Conservation (phyloP, 2,888 invertebrate genomes). For the Protodeltote pygarga region DNA sequence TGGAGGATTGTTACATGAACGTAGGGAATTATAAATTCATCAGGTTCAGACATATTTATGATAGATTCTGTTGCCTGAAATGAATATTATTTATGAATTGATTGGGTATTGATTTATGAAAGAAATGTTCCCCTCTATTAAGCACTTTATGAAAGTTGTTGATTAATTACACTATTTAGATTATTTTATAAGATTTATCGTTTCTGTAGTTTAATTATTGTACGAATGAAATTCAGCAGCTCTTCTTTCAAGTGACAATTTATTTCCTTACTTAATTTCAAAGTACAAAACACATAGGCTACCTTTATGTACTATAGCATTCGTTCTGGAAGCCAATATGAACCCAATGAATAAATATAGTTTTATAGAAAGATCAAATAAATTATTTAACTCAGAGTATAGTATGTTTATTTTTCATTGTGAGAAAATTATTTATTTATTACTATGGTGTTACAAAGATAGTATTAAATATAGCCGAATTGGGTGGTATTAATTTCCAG, state of each 20-base stretch:
- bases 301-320: constrained; percentile 65
- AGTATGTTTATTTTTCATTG: constrained; percentile 74
- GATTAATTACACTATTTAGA: constrained; percentile 70
- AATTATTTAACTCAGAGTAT: constrained; percentile 77
- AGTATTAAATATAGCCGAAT: constrained; percentile 70
- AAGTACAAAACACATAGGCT: constrained; percentile 83
- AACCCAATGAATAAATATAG: constrained; percentile 64
- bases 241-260: constrained; percentile 65
- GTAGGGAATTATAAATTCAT: constrained; percentile 42
- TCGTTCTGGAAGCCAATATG: constrained; percentile 70
- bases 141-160: constrained; percentile 71
- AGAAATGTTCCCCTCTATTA: constrained; percentile 61
- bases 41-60: constrained; percentile 44
- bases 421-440: constrained; percentile 79
- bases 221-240: constrained; percentile 77
- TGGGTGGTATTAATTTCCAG: constrained; percentile 66
- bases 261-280: constrained; percentile 76
- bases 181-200: constrained; percentile 68
- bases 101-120: constrained; percentile 53
- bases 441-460: constrained; percentile 64
- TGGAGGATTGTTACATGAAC: constrained; percentile 52
- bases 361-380: constrained; percentile 74
- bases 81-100: constrained; percentile 64
- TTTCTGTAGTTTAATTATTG: constrained; percentile 76
- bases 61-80: constrained; percentile 55